Conservation (phyloP, 1,140 invertebrate species). For the Drosophila persimilis region DNA sequence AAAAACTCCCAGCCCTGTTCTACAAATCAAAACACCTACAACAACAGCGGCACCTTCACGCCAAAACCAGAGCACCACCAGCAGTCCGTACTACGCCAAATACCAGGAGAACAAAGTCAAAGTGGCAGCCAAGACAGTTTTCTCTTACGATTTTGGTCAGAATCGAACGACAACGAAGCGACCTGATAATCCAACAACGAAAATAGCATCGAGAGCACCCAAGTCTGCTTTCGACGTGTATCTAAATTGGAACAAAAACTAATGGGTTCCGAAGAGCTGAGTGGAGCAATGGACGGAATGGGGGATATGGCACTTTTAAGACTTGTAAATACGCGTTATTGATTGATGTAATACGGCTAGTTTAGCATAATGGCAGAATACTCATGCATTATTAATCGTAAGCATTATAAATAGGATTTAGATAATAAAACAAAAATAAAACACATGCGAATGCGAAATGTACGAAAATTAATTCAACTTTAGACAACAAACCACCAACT, state of each 20-base stretch:
- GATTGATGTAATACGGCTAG: conserved; percentile 45
- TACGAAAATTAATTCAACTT: conserved; percentile 60
- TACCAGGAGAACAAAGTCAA: conserved; percentile 61
- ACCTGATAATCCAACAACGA: conserved; percentile 13
- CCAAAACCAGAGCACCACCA: conserved; percentile 18
- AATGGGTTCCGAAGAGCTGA: conserved; percentile 2
- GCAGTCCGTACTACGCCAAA: conserved; percentile 60
- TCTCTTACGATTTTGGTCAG: conserved; percentile 43
- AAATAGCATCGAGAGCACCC: background rate
- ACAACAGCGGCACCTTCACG: background rate
- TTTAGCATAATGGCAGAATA: conserved; percentile 55
- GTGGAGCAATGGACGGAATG: background rate
- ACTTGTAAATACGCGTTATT: conserved; percentile 58
- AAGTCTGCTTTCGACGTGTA: conserved; percentile 37
- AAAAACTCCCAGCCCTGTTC: background rate
- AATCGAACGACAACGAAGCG: conserved; percentile 34
- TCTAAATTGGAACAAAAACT: conserved; percentile 47
- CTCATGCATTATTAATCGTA: conserved; percentile 63
- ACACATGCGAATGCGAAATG: conserved; percentile 34
- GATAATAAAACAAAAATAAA: conserved; percentile 67
- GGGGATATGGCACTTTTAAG: conserved; percentile 25
- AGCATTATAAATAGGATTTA: conserved; percentile 63
- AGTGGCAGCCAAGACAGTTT: conserved; percentile 48
- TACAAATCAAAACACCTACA: conserved; percentile 12
- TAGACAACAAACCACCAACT: conserved; percentile 26